Base-by-base conservation (phyloP, 2,888 invertebrate species). In the Syrphus vitripennis region DNA sequence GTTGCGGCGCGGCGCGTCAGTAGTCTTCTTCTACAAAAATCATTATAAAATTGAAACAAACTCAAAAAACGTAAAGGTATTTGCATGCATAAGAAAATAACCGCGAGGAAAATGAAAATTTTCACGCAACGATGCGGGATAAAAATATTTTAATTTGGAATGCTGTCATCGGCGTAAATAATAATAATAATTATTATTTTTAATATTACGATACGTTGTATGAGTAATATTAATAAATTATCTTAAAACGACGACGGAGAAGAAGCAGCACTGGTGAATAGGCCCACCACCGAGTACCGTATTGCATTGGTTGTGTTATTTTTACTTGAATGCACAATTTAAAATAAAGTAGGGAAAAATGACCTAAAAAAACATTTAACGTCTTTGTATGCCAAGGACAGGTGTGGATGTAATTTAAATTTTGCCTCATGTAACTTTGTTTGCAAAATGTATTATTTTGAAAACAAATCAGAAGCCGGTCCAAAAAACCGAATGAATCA, bases 121-220 rank as follows among this genome's bases (percentile, higher is more conserved):
- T 79, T 59, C 76, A 76, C 80, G 80, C 80, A 84, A 21, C 55
- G 71, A 76, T 67, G 84, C 80, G 65, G 71, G 76, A n/a, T n/a
- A n/a, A 72, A 57, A 67, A 80, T 80, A 50, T 67, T 76, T 71
- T 61, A 80, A 80, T 76, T 84, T 76, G 59, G 83, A 75, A 84
- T 84, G 71, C 63, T 80, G 84, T 84, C 84, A 84, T 84, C 84
- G 80, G 76, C 76, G 67, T 84, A 75, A 84, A 84, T 84, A 80
- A 84, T 84, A 76, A 84, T 16, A 42, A 83, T 78, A 70, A 83
- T 16, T 16, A 42, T 16, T 2, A 42, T 42, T 16, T 16, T 55
- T 29, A 55, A 29, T 26, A 53, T 84, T 80, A 67, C 76, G 59
- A 34, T 21, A 29, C 19, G 34, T 14, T 21, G 57, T 80, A 71